Evolutionary conservation across 1,140 invertebrate genomes (phyloP), one percentile per base, ranked within the genome.

Genomic region (Drosophila burlai): DNA sequence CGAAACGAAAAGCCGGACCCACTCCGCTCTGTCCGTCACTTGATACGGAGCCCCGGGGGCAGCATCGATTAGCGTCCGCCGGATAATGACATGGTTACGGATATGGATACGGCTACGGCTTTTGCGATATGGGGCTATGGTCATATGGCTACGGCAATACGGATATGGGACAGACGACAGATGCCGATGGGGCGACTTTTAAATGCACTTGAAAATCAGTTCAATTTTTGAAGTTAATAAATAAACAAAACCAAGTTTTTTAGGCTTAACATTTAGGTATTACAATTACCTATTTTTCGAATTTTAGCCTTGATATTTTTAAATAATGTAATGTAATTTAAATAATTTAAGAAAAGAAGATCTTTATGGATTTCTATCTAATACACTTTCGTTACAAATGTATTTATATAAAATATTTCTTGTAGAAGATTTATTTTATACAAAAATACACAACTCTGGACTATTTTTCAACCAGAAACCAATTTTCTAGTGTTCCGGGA

Each of bases 41-140:
- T 68, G 81, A 87, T 81, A 87, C 81, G 24, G 7, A 15, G 24
- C 24, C 80, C 80, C 60, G 54, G 64, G 61, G 67, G 21, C 36
- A 24, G 54, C 72, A 75, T 83, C 84, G 84, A 87, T 87, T 84
- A 84, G 82, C 58, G 61, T 46, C 54, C 36, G 55, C 36, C 54
- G 29, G 49, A 36, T 50, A 52, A 60, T 29, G 55, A 73, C 50
- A 61, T 49, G 69, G 65, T 34, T 50, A 29, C 16, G 69, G 63
- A 54, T 55, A 26, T 24, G 45, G 47, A 40, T 47, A 26, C 29
- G 58, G 60, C 4, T 50, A 38, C n/a, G 29, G 29, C n/a, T 2
- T 18, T 34, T 13, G 10, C 34, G 31, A 38, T 36, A 50, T n/a
- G 29, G 21, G 29, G 21, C 15, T 10, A 57, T 24, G 18, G 10